These are phyloP conservation scores for Hoplostethus atlanticus DNA, from an alignment of 2,797 vertebrate genomes.

Conservation along the genomic window DNA sequence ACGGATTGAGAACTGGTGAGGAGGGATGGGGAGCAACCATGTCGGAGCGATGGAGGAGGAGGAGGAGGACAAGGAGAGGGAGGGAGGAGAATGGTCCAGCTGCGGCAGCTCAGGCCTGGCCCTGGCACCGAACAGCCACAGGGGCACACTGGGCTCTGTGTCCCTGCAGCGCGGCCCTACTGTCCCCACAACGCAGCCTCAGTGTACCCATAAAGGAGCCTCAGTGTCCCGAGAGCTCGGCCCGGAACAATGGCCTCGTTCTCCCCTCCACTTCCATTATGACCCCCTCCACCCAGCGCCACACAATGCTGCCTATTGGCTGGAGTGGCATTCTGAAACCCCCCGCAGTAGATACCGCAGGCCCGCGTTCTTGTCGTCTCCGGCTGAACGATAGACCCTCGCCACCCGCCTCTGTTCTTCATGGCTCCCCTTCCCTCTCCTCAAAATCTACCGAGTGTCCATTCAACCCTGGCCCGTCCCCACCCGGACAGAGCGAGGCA, in stretches of 20 bases:
- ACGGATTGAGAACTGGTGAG: constrained; percentile 2
- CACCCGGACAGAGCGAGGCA: background rate
- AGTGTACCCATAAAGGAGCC: constrained; percentile 80
- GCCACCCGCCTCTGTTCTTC: constrained; percentile 57
- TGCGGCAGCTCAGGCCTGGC: constrained; percentile 85
- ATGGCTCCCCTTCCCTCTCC: constrained; percentile 47
- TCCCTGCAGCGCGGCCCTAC: constrained; percentile 66
- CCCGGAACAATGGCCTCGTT: constrained; percentile 78
- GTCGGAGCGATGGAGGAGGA: constrained; percentile 36
- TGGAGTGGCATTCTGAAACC: constrained; percentile 74
- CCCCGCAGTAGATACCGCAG: constrained; percentile 73
- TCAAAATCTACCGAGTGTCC: constrained; percentile 38
- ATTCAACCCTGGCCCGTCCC: constrained; percentile 58
- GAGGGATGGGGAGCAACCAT: constrained; percentile 43
- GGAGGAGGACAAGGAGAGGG: constrained; percentile 43
- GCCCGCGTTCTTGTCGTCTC: constrained; percentile 52
- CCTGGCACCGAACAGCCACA: constrained; percentile 92
- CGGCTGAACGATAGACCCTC: constrained; percentile 45
- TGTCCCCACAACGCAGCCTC: constrained; percentile 79
- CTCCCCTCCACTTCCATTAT: constrained; percentile 78
- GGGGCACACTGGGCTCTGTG: constrained; percentile 89
- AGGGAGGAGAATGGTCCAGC: constrained; percentile 83
- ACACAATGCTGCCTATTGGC: constrained; percentile 79
- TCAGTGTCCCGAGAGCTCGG: constrained; percentile 74
- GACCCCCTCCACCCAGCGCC: constrained; percentile 69